A percentile compares a stretch with the other conserved stretches of the same genome.
Evolutionary conservation across 2,888 invertebrate genomes (phyloP).

Genomic region (Eucera pruinosa): DNA sequence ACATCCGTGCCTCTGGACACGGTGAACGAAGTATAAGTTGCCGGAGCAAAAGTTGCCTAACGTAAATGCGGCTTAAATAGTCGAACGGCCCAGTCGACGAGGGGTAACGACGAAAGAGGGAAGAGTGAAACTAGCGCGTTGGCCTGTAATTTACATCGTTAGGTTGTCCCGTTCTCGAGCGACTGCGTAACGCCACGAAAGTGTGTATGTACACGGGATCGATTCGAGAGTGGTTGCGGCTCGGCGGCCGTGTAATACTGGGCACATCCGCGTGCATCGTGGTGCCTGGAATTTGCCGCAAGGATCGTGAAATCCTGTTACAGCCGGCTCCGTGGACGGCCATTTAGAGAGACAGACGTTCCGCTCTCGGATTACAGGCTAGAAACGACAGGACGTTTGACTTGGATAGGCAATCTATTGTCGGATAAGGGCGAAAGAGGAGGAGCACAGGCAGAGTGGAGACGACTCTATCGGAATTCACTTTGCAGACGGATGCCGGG

Average conservation of each 20-base stretch:
- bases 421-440: neutral
- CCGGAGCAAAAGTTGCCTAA: too few species aligned
- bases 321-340: conserved; percentile 48
- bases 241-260: conserved; percentile 52
- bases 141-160: conserved; percentile 50
- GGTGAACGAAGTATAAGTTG: too few species aligned
- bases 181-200: conserved; percentile 46
- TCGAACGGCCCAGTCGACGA: neutral
- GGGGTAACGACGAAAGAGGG: neutral
- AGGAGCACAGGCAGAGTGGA: neutral
- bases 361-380: conserved; percentile 57
- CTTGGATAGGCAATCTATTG: conserved; percentile 63
- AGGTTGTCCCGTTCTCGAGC: conserved; percentile 19
- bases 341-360: conserved; percentile 64
- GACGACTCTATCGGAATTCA: conserved; percentile 46
- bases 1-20: too few species aligned
- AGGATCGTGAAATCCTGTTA: conserved; percentile 71
- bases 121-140: neutral
- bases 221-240: conserved; percentile 45
- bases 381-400: conserved; percentile 60
- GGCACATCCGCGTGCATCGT: conserved; percentile 46
- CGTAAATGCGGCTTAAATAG: too few species aligned
- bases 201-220: conserved; percentile 38
- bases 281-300: conserved; percentile 50
- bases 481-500: conserved; percentile 49